These are phyloP conservation scores for Hirudinaria manillensis DNA, from an alignment of 2,888 invertebrate species.

Conservation along the genomic window DNA sequence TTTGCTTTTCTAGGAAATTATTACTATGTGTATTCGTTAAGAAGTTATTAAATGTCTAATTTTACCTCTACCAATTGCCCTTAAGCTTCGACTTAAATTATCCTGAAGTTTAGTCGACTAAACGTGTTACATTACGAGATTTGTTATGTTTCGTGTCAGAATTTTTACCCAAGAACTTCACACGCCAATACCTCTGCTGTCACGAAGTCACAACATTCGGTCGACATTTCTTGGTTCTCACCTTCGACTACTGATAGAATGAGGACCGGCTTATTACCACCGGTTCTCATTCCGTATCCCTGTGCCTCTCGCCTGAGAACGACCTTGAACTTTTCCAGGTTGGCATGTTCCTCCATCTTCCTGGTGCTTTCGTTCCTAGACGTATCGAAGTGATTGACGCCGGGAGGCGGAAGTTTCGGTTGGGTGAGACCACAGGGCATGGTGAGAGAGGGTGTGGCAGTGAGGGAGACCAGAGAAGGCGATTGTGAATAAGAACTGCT, in stretches of 20 bases:
- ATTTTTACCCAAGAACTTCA: too few species aligned
- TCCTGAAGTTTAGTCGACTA: too few species aligned
- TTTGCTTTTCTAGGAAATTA: too few species aligned
- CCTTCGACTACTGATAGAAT: conserved; percentile 13
- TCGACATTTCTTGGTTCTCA: background rate
- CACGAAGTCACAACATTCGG: too few species aligned
- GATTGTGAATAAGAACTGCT: conserved; percentile 9
- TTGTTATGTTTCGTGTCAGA: too few species aligned
- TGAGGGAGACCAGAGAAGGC: background rate
- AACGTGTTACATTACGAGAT: too few species aligned
- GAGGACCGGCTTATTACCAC: conserved; percentile 21
- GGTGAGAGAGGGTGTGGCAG: conserved; percentile 11
- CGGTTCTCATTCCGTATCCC: conserved; percentile 10
- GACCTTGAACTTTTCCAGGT: conserved; percentile 14
- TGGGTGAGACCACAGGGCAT: background rate
- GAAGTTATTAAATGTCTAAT: too few species aligned
- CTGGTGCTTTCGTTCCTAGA: background rate
- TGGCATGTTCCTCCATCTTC: background rate
- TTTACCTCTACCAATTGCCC: too few species aligned
- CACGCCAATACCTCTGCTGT: too few species aligned
- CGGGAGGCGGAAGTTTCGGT: background rate
- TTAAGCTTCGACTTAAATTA: too few species aligned
- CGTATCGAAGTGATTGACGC: background rate
- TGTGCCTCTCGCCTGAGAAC: background rate
- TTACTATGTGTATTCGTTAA: too few species aligned